A percentile compares a stretch with the other conserved stretches of the same genome.
phyloP scores from a whole-genome alignment of 2,113 vertebrate genomes.

The Entelurus aequoreus region DNA sequence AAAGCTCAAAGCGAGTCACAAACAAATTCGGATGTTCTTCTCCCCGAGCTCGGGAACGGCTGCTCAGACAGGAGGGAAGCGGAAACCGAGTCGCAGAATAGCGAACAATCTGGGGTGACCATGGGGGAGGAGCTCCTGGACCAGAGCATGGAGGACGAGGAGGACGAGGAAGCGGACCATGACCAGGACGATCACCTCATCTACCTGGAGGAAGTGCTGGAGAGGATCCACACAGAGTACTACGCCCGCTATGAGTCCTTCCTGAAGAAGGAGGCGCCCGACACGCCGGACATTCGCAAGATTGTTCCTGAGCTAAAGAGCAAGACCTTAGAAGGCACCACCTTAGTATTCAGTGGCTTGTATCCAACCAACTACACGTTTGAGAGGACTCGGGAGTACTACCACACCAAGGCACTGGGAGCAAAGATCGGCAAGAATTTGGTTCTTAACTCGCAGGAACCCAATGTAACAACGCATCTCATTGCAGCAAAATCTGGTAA shows the following conservation, averaged over 20 bases:
- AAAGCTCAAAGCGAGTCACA: slow-evolving; percentile 34
- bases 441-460: slow-evolving; percentile 73
- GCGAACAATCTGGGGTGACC: slow-evolving; percentile 90
- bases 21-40: slow-evolving; percentile 28
- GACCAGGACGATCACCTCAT: slow-evolving; percentile 93
- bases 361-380: slow-evolving; percentile 93
- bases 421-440: slow-evolving; percentile 82
- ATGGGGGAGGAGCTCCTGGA: slow-evolving; percentile 87
- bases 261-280: slow-evolving; percentile 71
- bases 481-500: slow-evolving; percentile 88
- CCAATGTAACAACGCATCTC: slow-evolving; percentile 82
- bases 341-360: slow-evolving; percentile 87
- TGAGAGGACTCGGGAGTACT: slow-evolving; percentile 89
- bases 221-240: slow-evolving; percentile 87
- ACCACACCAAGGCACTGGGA: slow-evolving; percentile 89
- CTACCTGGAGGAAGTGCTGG: slow-evolving; percentile 91
- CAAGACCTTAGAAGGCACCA: slow-evolving; percentile 80
- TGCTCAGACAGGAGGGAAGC: slow-evolving; percentile 82
- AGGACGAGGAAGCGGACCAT: slow-evolving; percentile 77
- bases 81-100: slow-evolving; percentile 93
- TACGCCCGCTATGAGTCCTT: slow-evolving; percentile 83
- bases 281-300: slow-evolving; percentile 86
- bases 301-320: slow-evolving; percentile 91
- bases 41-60: slow-evolving; percentile 79
- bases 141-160: slow-evolving; percentile 89